Evolutionary conservation across 1,140 invertebrate species (phyloP).

Genomic region (Aporrectodea caliginosa): DNA sequence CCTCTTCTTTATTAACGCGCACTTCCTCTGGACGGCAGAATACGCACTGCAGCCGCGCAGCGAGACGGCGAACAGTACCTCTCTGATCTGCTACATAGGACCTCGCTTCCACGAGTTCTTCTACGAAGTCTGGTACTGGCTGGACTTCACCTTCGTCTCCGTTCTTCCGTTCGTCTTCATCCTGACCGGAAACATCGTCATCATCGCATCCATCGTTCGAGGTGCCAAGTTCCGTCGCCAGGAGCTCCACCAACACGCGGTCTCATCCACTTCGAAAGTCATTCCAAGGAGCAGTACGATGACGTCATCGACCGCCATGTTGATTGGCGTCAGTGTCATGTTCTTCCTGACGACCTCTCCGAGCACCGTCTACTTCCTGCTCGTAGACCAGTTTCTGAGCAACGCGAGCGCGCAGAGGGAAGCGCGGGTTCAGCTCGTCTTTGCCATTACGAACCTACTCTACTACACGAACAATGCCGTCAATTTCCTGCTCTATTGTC

Average conservation of each 20-base stretch:
- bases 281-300: not conserved
- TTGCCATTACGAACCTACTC: conserved; percentile 45
- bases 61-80: not conserved
- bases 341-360: conserved; percentile 45
- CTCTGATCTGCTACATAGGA: not conserved
- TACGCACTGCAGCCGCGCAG: not conserved
- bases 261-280: not conserved
- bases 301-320: conserved; percentile 42
- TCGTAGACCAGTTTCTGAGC: not conserved
- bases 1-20: conserved; percentile 37
- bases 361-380: conserved; percentile 42
- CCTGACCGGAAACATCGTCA: not conserved
- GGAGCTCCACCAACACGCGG: not conserved
- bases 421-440: conserved; percentile 38
- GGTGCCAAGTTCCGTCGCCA: not conserved
- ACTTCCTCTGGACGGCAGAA: conserved; percentile 42
- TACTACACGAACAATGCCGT: conserved; percentile 47
- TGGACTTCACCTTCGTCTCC: not conserved
- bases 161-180: not conserved
- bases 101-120: not conserved
- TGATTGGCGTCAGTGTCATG: conserved; percentile 41
- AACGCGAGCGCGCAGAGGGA: conserved; percentile 4
- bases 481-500: conserved; percentile 50
- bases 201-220: not conserved
- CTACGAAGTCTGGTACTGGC: not conserved